Percentiles rank a stretch among this genome's conserved stretches.
These are phyloP conservation scores for Cyclargus thomasi DNA, from an alignment of 1,140 invertebrate genomes.

Conservation along the genomic window DNA sequence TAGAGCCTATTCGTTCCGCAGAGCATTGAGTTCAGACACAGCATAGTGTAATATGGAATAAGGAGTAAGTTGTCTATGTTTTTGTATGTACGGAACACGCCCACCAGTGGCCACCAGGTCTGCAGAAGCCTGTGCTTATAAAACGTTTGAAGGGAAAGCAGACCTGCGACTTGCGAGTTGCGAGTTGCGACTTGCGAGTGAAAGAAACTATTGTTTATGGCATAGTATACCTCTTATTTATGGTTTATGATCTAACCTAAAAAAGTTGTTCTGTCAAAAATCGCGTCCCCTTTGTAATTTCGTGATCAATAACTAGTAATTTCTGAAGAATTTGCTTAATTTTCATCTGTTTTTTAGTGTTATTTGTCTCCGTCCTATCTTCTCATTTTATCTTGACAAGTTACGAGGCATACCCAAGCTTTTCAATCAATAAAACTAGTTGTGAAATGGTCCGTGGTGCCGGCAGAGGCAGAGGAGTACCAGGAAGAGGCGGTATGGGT, in stretches of 20 bases:
- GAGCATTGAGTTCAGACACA: too few relatives aligned
- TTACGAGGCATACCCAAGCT: background rate
- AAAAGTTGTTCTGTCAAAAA: background rate
- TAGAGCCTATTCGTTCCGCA: too few relatives aligned
- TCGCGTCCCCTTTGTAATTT: background rate
- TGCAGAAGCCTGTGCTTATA: too few relatives aligned
- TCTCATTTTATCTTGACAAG: background rate
- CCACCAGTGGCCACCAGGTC: too few relatives aligned
- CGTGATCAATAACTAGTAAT: background rate
- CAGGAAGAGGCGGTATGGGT: slow-evolving; percentile 80
- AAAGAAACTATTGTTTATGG: too few relatives aligned
- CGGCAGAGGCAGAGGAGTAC: slow-evolving; percentile 73
- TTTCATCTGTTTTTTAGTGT: background rate
- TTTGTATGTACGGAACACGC: too few relatives aligned
- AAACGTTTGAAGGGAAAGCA: too few relatives aligned
- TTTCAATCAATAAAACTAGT: slow-evolving; percentile 11
- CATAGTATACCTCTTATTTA: too few relatives aligned
- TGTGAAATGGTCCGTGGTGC: slow-evolving; percentile 65
- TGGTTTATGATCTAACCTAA: background rate
- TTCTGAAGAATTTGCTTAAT: background rate
- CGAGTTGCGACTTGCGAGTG: too few relatives aligned
- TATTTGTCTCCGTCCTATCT: background rate
- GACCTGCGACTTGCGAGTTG: too few relatives aligned
- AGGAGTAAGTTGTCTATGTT: too few relatives aligned
- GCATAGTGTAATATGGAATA: too few relatives aligned